Percentiles rank a stretch among this genome's conserved stretches.
Evolutionary conservation across 2,888 invertebrate genomes (phyloP).

Genomic region (Mimumesa dahlbomi): DNA sequence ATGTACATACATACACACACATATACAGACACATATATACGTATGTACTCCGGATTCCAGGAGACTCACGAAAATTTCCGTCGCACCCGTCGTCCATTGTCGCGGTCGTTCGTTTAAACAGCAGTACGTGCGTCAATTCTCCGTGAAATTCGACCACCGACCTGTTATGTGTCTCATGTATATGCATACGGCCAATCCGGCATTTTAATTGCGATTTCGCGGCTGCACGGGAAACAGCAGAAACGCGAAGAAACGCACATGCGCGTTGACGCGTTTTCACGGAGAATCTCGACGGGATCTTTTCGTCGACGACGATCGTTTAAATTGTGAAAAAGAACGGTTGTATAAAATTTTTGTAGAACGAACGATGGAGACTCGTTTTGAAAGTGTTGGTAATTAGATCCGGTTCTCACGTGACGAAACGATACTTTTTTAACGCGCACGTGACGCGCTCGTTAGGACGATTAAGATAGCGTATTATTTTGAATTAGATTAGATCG

Average conservation of each 20-base stretch:
- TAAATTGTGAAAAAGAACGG: too few relatives aligned
- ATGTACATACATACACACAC: not conserved
- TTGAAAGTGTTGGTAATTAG: too few relatives aligned
- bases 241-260: too few relatives aligned
- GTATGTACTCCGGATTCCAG: not conserved
- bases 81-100: constrained; percentile 20
- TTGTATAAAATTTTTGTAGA: too few relatives aligned
- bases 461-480: not conserved
- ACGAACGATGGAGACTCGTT: too few relatives aligned
- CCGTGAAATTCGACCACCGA: constrained; percentile 41
- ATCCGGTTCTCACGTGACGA: too few relatives aligned
- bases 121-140: constrained; percentile 55
- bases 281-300: too few relatives aligned
- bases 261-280: too few relatives aligned
- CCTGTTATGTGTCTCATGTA: constrained; percentile 44
- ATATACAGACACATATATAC: not conserved
- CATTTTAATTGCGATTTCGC: constrained; percentile 50
- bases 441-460: too few relatives aligned
- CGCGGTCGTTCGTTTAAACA: constrained; percentile 28
- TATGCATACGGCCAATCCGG: constrained; percentile 44
- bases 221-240: constrained; percentile 26
- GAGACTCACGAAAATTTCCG: constrained; percentile 43
- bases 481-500: not conserved
- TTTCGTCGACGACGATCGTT: too few relatives aligned
- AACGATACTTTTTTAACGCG: too few relatives aligned